Evolutionary conservation across 2,888 invertebrate species (phyloP).

Genomic region (Aradus depressus): DNA sequence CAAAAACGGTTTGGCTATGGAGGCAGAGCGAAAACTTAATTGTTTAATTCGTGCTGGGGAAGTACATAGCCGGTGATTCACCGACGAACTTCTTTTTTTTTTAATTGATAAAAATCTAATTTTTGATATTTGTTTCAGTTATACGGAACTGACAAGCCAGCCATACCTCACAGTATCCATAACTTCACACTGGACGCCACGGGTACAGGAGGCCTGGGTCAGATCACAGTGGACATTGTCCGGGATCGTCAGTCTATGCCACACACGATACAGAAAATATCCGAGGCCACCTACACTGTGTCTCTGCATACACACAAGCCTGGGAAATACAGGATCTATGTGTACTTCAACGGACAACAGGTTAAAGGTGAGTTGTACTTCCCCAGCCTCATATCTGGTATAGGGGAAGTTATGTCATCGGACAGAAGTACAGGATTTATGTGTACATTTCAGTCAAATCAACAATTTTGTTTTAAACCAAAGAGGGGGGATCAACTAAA

Average conservation of each 20-base stretch:
- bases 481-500: no score
- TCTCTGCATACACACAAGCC: conserved; percentile 46
- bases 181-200: conserved; percentile 68
- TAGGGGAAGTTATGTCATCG: no score
- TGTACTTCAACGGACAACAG: conserved; percentile 88
- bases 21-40: no score
- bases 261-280: conserved; percentile 68
- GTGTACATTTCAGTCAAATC: no score
- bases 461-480: no score
- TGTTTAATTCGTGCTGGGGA: no score
- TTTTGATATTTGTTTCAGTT: conserved; percentile 35
- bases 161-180: conserved; percentile 73
- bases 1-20: no score
- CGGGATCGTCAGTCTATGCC: conserved; percentile 77
- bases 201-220: conserved; percentile 72
- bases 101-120: background rate
- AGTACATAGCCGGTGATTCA: no score
- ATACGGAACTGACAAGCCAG: conserved; percentile 61
- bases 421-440: no score
- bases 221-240: conserved; percentile 79
- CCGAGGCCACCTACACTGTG: conserved; percentile 46
- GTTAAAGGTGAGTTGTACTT: conserved; percentile 38
- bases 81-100: no score
- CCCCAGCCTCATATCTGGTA: no score
- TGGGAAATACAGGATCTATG: conserved; percentile 60